Base-by-base conservation (phyloP, 2,888 invertebrate species). In the Disparrhopalites patrizii region DNA sequence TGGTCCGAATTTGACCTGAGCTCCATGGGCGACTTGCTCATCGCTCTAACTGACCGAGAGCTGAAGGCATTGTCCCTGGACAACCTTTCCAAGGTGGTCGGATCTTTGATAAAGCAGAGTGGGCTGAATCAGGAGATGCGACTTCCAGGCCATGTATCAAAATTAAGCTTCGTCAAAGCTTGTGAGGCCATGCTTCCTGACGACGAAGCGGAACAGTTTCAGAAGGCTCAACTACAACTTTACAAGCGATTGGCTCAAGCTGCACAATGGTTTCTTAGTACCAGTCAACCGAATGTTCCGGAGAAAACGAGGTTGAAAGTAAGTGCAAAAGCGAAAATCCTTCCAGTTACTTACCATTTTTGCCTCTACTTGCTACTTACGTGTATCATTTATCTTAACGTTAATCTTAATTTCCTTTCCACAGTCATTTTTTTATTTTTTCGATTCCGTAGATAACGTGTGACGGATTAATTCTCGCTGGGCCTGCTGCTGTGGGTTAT, bases 381-480 rank as follows among this genome's bases (percentile, higher is more conserved):
- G 15, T 36, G 36, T 36, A 36, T 36, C 36, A 10, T 36, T 15
- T 36, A 36, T 36, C 15, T 36, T 36, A 10, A 36, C 15, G 36
- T 10, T 36, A 10, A 10, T 10, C 15, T 36, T 36, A 10, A 15
- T 36, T 10, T 36, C 15, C 7, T 56, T 33, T 47, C 15, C 18
- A 30, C 1, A 31, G n/a, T 58, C 13, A n/a, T 57, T 56, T 30
- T 30, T 38, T 15, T 36, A 30, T 31, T 13, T 56, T 56, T 23
- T 15, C 4, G 52, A 20, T 13, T 18, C 57, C 66, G 10, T 40
- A 75, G 75, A 68, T 75, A n/a, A 71, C 73, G n/a, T 75, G 75
- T 36, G 64, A 70, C 51, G 75, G 73, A 10, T 67, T 75, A 1
- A 74, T 70, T 65, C 52, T 72, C 8, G 72, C 75, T 10, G 73